A percentile compares a stretch with the other conserved stretches of the same genome.
Conservation (phyloP, 2,888 invertebrate genomes). For the Drosophila affinis region DNA sequence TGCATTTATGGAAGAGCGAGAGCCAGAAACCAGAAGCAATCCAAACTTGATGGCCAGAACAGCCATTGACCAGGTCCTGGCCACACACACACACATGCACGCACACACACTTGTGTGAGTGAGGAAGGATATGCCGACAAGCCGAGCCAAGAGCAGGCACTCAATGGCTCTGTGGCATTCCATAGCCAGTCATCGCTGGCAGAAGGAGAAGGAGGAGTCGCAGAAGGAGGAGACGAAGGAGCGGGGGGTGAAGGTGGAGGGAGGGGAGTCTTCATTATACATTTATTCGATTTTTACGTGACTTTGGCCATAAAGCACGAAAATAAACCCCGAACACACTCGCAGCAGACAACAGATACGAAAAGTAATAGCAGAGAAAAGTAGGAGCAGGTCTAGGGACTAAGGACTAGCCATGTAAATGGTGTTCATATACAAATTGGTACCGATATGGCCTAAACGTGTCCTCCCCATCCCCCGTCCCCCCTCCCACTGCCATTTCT, state of each 20-base stretch:
- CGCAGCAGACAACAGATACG: constrained; percentile 25
- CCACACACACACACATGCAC: constrained; percentile 13
- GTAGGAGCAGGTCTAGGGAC: constrained; percentile 12
- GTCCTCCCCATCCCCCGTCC: constrained; percentile 11
- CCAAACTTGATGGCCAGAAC: constrained; percentile 28
- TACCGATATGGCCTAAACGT: constrained; percentile 42
- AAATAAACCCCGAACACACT: constrained; percentile 49
- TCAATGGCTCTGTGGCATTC: constrained; percentile 39
- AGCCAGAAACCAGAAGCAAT: constrained; percentile 21
- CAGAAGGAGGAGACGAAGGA: background rate
- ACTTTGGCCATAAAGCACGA: constrained; percentile 63
- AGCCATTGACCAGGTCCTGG: constrained; percentile 11
- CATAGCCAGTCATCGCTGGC: background rate
- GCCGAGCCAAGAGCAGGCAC: constrained; percentile 10
- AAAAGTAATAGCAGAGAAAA: constrained; percentile 25
- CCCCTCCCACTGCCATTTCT: background rate
- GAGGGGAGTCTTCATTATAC: constrained; percentile 57
- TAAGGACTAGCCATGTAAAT: constrained; percentile 41
- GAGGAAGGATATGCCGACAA: background rate
- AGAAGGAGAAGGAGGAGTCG: background rate
- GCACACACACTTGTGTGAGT: constrained; percentile 1
- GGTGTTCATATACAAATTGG: constrained; percentile 55
- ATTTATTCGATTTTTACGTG: constrained; percentile 69
- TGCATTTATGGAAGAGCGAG: background rate
- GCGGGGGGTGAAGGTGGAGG: too few species aligned